Evolutionary conservation across 2,888 invertebrate species (phyloP), one percentile per base, ranked within the genome.

Genomic region (Smittia sp.): DNA sequence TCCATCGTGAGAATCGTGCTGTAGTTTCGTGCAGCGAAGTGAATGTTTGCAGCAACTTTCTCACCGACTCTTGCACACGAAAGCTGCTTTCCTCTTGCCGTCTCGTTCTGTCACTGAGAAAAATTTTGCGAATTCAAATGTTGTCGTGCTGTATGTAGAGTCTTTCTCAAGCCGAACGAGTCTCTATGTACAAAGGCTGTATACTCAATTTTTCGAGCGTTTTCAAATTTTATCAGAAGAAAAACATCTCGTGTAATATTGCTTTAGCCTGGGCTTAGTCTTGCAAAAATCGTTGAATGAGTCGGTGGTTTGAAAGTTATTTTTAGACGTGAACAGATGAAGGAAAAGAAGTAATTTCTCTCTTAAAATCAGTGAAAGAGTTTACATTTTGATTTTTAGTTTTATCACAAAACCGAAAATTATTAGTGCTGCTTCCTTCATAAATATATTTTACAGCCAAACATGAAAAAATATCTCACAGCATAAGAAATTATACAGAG

Each of bases 221-320:
- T 63, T 63, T 63, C 63, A 63, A 63, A 27, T 67, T 39, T 69
- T 69, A 69, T 69, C 69, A 69, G 46, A 69, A 69, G 69, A 46
- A 69, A 69, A 69, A 69, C 54, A 69, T 69, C 69, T 69, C 69
- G 69, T 69, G 69, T 69, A 54, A 69, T 69, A 46, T 32, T 69
- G 69, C 54, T 69, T 54, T 69, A 69, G 69, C 69, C 74, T 72
- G 70, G 74, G 74, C 70, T 74, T 74, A 74, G 74, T 74, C 74
- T 68, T 68, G 68, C 68, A 74, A 68, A 68, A 63, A 70, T 74
- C 66, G 58, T 74, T 72, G 74, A 74, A 54, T 70, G 63, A 74
- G 63, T 58, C 74, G 70, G 74, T 74, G 65, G 65, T 65, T 70
- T 46, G 38, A 46, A 52, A 68, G 67, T 41, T 69, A 69, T 69